Evolutionary conservation across 1,140 invertebrate species (phyloP).

Genomic region (Ruditapes philippinarum): DNA sequence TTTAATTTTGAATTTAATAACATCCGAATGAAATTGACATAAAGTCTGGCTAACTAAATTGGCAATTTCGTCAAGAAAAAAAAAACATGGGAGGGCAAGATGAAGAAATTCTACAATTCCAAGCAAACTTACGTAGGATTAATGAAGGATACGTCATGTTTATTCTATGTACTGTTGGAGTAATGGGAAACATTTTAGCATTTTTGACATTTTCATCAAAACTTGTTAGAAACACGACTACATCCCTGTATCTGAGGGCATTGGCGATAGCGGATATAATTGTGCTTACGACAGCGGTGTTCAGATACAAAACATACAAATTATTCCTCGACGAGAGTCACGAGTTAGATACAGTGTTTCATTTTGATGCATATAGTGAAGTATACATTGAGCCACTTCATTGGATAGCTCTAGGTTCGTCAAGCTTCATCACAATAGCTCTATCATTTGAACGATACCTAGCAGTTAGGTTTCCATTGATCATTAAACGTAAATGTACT

Average conservation of each 20-base stretch:
- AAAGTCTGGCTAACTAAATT: too few species aligned
- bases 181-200: slow-evolving; percentile 70
- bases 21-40: too few species aligned
- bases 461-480: slow-evolving; percentile 69
- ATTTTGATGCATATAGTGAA: slow-evolving; percentile 71
- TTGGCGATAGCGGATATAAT: slow-evolving; percentile 68
- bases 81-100: not conserved
- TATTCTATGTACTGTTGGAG: slow-evolving; percentile 62
- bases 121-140: slow-evolving; percentile 64
- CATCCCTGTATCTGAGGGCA: slow-evolving; percentile 64
- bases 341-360: slow-evolving; percentile 58
- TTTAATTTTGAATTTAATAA: too few species aligned
- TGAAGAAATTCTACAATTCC: slow-evolving; percentile 40
- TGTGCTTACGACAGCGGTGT: slow-evolving; percentile 73
- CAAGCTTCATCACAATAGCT: slow-evolving; percentile 73
- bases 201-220: slow-evolving; percentile 68
- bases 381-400: slow-evolving; percentile 75
- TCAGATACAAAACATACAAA: slow-evolving; percentile 75
- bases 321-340: slow-evolving; percentile 64
- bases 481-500: slow-evolving; percentile 64
- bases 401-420: slow-evolving; percentile 72
- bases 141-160: slow-evolving; percentile 72
- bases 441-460: slow-evolving; percentile 72
- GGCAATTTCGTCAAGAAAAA: too few species aligned
- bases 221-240: slow-evolving; percentile 67